Percentiles rank a stretch among this genome's conserved stretches.
Conservation (phyloP, 2,888 invertebrate genomes). For the Dolichomitus sp. region DNA sequence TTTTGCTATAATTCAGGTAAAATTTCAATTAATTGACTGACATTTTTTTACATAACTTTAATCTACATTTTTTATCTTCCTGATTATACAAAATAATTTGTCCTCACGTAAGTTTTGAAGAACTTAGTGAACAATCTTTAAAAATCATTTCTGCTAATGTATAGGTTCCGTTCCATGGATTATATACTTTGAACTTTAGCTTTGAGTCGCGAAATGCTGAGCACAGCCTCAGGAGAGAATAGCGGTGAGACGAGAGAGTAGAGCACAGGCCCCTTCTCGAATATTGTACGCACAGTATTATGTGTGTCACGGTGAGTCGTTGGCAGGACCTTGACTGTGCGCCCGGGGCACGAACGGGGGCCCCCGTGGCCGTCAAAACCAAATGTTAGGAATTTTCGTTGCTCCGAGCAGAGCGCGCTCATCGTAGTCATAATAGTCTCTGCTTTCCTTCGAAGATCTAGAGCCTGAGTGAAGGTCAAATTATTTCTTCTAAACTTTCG, state of each 20-base stretch:
- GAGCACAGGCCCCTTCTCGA: conserved; percentile 59
- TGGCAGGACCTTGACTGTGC: conserved; percentile 80
- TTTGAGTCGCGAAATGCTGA: neutral
- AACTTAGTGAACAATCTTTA: neutral
- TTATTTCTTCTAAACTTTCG: conserved; percentile 60
- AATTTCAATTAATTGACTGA: no score
- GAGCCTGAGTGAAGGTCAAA: conserved; percentile 56
- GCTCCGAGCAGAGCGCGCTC: neutral
- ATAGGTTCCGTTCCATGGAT: neutral
- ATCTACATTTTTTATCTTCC: no score
- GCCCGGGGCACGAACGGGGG: conserved; percentile 71
- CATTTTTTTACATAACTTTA: no score
- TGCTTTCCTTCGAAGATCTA: conserved; percentile 57
- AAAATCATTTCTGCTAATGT: neutral
- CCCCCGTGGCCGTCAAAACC: conserved; percentile 65
- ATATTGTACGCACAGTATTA: conserved; percentile 69
- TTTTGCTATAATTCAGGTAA: no score
- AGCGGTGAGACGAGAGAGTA: conserved; percentile 49
- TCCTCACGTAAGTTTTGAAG: no score
- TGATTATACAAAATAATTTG: no score
- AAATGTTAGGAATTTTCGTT: conserved; percentile 74
- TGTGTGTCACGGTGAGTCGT: conserved; percentile 83
- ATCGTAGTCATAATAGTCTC: conserved; percentile 11
- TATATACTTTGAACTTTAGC: neutral
- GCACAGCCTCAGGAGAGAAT: conserved; percentile 58